A percentile compares a stretch with the other conserved stretches of the same genome.
Conservation (phyloP, 2,888 invertebrate genomes). For the Drosophila maculinotata region DNA sequence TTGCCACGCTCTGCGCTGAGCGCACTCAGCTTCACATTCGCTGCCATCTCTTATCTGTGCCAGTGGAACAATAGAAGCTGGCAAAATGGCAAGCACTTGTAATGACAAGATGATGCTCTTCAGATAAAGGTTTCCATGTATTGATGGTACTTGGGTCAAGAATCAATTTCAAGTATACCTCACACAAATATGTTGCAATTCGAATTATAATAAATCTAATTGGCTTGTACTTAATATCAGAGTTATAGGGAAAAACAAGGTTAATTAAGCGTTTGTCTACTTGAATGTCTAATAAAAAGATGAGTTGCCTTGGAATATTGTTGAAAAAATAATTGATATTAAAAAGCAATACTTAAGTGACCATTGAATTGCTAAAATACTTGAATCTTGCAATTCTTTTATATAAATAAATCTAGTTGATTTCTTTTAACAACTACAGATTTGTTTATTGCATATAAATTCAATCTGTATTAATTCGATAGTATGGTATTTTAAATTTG, state of each 20-base stretch:
- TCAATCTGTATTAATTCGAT: too few relatives aligned
- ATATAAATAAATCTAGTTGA: too few relatives aligned
- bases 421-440: too few relatives aligned
- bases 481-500: too few relatives aligned
- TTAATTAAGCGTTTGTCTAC: background rate
- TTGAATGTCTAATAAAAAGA: background rate
- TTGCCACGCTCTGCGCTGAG: conserved; percentile 67
- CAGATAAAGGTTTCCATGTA: conserved; percentile 9
- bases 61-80: conserved; percentile 38
- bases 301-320: too few relatives aligned
- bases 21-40: conserved; percentile 33
- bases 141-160: background rate
- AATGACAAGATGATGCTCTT: conserved; percentile 54
- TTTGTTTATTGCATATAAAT: too few relatives aligned
- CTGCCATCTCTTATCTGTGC: conserved; percentile 22
- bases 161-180: background rate
- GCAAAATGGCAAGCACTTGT: conserved; percentile 37
- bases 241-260: background rate
- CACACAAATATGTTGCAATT: background rate
- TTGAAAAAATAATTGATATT: too few relatives aligned
- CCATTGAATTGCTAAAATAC: too few relatives aligned
- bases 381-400: too few relatives aligned
- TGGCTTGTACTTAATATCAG: background rate
- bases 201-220: conserved; percentile 7
- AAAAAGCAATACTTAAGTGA: too few relatives aligned